Evolutionary conservation across 2,888 invertebrate species (phyloP), one percentile per base, ranked within the genome.

Genomic region (Allacma fusca): DNA sequence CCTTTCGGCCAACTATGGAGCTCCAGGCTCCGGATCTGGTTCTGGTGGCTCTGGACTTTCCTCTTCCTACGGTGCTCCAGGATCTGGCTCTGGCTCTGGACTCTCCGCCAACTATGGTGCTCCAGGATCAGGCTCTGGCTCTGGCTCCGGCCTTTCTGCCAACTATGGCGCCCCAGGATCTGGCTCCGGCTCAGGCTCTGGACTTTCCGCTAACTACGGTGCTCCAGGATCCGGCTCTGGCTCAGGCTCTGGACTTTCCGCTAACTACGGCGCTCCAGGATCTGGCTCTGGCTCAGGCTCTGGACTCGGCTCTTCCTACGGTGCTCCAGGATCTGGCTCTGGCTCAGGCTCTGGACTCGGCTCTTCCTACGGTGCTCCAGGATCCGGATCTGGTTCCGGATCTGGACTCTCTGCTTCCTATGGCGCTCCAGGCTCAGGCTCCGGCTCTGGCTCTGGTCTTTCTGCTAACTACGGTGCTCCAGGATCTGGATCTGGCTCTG

Each of bases 351-450:
- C 57, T 57, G 57, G n/a, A 57, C n/a, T 21, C 7, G 62, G 23
- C 23, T 19, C 23, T 62, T 19, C 23, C 62, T 16, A 21, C 7
- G 62, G 62, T 13, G 23, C n/a, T 23, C 23, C 62, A 24, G 40
- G 13, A 9, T 13, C 40, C 40, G 40, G 40, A 9, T 40, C 40
- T 40, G 40, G 40, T 13, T 40, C 40, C 5, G 40, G 40, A 40
- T 40, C 40, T 40, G 40, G 40, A 9, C 40, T 40, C 40, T 40
- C 40, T 13, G 5, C 40, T 9, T 9, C 5, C 40, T 40, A 40
- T 13, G 40, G 76, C 76, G 28, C 71, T 76, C 16, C n/a, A n/a
- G n/a, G n/a, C n/a, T n/a, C 59, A 69, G 64, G 70, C 70, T n/a
- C n/a, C 69, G n/a, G 57, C 13, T 40, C 76, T 40, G 23, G 40